phyloP scores from a whole-genome alignment of 1,140 invertebrate species.

The Drosophila fuyamai region DNA sequence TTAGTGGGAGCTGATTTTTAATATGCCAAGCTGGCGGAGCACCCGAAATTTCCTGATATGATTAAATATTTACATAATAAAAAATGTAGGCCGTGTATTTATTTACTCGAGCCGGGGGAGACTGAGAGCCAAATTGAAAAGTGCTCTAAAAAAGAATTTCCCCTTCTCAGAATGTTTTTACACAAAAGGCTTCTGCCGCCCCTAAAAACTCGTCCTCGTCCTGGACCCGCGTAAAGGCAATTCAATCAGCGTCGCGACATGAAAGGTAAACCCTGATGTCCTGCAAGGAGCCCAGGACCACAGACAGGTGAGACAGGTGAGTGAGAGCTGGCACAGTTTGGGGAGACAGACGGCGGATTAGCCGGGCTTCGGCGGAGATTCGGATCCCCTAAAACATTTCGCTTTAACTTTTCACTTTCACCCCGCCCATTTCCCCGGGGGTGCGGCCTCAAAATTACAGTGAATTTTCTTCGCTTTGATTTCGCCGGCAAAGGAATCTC shows the following conservation, averaged over 20 bases:
- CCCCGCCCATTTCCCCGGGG: neutral
- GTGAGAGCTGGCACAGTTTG: constrained; percentile 32
- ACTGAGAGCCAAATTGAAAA: constrained; percentile 55
- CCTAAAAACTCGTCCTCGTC: constrained; percentile 12
- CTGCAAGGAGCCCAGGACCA: constrained; percentile 31
- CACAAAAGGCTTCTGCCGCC: constrained; percentile 42
- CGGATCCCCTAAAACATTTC: constrained; percentile 20
- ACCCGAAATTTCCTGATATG: constrained; percentile 63
- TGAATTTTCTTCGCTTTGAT: constrained; percentile 46
- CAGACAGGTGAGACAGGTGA: constrained; percentile 45
- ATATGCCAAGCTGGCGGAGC: constrained; percentile 45
- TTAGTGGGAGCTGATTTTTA: constrained; percentile 53
- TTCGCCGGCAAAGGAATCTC: constrained; percentile 50
- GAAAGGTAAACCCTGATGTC: constrained; percentile 64
- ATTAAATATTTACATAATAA: constrained; percentile 82
- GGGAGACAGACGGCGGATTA: constrained; percentile 39
- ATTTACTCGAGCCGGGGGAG: constrained; percentile 56
- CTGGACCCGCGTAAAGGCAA: constrained; percentile 48
- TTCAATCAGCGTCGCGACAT: constrained; percentile 75
- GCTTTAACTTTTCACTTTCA: constrained; percentile 48
- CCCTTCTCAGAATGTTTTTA: constrained; percentile 8
- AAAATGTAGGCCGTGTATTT: constrained; percentile 67
- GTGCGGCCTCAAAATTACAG: constrained; percentile 37
- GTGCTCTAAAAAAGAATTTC: constrained; percentile 38
- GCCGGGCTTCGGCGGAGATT: constrained; percentile 3